Conservation (phyloP, 2,113 vertebrate species). For the Zapus hudsonius region DNA sequence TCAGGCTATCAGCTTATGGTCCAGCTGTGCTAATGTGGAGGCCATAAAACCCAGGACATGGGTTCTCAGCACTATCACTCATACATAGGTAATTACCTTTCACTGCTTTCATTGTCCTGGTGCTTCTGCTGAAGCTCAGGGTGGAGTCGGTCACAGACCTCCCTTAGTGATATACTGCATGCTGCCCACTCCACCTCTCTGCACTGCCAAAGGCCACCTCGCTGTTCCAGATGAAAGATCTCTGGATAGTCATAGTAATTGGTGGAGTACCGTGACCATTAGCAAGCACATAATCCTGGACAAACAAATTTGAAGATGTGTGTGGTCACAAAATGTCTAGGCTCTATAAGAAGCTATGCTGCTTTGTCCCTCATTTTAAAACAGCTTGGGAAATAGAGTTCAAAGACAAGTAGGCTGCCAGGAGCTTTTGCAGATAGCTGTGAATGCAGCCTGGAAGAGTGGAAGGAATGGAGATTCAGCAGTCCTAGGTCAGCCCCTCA, state of each 20-base stretch:
- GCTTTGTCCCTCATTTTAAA: not conserved
- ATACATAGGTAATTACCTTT: conserved; percentile 39
- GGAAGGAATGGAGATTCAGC: not conserved
- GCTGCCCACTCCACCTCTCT: not conserved
- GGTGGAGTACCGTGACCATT: not conserved
- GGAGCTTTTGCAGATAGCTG: not conserved
- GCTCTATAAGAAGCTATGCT: not conserved
- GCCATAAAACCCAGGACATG: not conserved
- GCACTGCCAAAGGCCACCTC: not conserved
- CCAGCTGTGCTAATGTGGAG: not conserved
- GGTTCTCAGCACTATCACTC: not conserved
- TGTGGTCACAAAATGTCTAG: not conserved
- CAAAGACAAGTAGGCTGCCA: not conserved
- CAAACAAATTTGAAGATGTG: not conserved
- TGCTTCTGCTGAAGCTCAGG: not conserved
- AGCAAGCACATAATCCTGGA: not conserved
- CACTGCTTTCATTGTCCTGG: not conserved
- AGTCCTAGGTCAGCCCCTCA: not conserved
- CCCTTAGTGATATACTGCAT: not conserved
- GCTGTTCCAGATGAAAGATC: conserved; percentile 28
- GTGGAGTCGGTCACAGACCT: not conserved
- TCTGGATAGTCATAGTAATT: not conserved
- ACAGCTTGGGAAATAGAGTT: not conserved
- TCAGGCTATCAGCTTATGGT: not conserved
- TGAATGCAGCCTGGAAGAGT: not conserved